Conservation (phyloP, 1,140 invertebrate species). For the Octopus bimaculoides region DNA sequence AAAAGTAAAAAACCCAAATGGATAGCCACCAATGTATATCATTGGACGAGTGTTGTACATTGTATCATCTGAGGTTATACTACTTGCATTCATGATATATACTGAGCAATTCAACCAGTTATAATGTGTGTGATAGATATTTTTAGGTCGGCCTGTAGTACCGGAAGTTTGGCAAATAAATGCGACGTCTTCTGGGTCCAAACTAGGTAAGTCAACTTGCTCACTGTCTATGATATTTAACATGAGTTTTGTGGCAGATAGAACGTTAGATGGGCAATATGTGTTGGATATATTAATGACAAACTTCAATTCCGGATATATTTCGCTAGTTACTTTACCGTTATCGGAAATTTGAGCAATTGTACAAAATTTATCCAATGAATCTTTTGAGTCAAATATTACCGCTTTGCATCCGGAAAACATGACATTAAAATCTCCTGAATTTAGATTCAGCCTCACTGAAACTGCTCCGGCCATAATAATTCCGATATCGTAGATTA, state of each 20-base stretch:
- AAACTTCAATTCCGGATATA: neutral
- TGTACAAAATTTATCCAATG: neutral
- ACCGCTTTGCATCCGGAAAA: neutral
- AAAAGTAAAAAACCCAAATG: neutral
- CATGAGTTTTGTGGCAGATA: neutral
- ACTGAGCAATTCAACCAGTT: neutral
- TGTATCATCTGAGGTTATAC: constrained; percentile 1
- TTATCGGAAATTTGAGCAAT: neutral
- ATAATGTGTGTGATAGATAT: constrained; percentile 10
- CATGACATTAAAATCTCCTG: neutral
- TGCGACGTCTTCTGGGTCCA: constrained; percentile 10
- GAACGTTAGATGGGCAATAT: neutral
- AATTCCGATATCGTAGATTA: neutral
- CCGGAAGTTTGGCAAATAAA: constrained; percentile 12
- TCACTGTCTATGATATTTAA: neutral
- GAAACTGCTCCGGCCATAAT: constrained; percentile 6
- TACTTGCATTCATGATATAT: too few relatives aligned
- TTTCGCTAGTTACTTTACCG: neutral
- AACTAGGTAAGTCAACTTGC: neutral
- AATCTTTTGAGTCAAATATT: neutral
- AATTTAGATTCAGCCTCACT: neutral
- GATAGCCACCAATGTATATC: neutral
- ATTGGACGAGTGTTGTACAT: neutral
- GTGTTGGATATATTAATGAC: neutral
- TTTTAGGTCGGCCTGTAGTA: constrained; percentile 6